Conservation (phyloP, 2,113 vertebrate species). For the Trogon surrucura region DNA sequence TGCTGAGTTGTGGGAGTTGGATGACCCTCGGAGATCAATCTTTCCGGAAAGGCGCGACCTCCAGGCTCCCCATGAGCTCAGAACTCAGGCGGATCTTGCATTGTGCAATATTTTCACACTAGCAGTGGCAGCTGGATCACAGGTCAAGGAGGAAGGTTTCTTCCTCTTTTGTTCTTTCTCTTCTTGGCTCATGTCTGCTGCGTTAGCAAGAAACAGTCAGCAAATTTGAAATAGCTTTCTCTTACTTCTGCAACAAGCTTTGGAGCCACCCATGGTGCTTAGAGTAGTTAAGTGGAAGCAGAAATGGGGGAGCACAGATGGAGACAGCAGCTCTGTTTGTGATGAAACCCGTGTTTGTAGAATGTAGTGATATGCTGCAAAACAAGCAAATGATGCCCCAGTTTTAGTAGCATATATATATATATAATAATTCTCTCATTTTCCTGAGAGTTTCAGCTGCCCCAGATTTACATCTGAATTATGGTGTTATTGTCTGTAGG, state of each 20-base stretch:
- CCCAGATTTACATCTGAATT: not conserved
- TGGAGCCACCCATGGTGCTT: not conserved
- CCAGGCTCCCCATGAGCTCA: slow-evolving; percentile 31
- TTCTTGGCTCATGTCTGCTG: not conserved
- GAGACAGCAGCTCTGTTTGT: not conserved
- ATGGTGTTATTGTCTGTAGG: not conserved
- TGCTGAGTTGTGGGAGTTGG: not conserved
- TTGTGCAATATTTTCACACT: slow-evolving; percentile 7
- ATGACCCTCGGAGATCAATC: slow-evolving; percentile 29
- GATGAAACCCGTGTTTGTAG: not conserved
- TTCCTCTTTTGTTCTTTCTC: not conserved
- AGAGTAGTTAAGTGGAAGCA: not conserved
- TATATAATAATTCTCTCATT: not conserved
- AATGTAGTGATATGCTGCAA: accelerated
- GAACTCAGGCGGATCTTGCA: not conserved
- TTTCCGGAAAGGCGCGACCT: not conserved
- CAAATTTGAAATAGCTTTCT: not conserved
- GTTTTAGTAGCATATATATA: not conserved
- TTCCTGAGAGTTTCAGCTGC: not conserved
- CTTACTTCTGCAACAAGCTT: not conserved
- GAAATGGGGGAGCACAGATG: not conserved
- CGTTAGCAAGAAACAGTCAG: not conserved
- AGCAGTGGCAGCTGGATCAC: slow-evolving; percentile 5
- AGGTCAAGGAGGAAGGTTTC: slow-evolving; percentile 26
- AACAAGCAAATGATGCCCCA: not conserved